phyloP scores from a whole-genome alignment of 2,888 invertebrate species.

The Nomada goodeniana region DNA sequence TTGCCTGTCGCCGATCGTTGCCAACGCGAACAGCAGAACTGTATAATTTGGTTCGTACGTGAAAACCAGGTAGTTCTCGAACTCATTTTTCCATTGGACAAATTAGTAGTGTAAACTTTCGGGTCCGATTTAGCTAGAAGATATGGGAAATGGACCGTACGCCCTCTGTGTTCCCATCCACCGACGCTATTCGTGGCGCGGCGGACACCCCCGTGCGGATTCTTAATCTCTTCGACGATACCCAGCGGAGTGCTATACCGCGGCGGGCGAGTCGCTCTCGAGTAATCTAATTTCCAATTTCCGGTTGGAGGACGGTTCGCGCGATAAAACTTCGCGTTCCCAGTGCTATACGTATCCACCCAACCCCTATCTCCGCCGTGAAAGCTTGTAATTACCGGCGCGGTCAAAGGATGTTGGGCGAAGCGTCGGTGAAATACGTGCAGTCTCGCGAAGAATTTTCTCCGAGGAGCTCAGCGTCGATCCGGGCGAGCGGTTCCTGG shows the following conservation, averaged over 20 bases:
- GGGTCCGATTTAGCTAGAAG: too few relatives aligned
- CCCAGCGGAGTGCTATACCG: slow-evolving; percentile 1
- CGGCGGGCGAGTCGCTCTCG: not conserved
- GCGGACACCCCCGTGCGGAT: not conserved
- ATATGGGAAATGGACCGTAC: not conserved
- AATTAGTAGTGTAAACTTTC: too few relatives aligned
- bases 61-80: too few relatives aligned
- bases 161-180: not conserved
- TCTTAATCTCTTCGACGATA: slow-evolving; percentile 29
- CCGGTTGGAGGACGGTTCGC: slow-evolving; percentile 6
- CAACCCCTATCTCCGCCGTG: not conserved
- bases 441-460: slow-evolving; percentile 48
- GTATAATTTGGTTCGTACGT: too few relatives aligned
- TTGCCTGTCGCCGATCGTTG: too few relatives aligned
- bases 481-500: slow-evolving; percentile 48
- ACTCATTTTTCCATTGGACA: too few relatives aligned
- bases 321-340: slow-evolving; percentile 33
- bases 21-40: too few relatives aligned
- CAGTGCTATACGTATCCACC: not conserved
- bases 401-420: slow-evolving; percentile 30
- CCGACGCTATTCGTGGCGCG: slow-evolving; percentile 1
- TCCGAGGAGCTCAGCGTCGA: slow-evolving; percentile 11
- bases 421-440: slow-evolving; percentile 3
- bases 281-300: slow-evolving; percentile 49
- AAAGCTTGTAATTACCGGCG: slow-evolving; percentile 32